Percentiles rank a stretch among this genome's conserved stretches.
These are phyloP conservation scores for Copidosoma aretas DNA, from an alignment of 2,888 invertebrate species.

Conservation along the genomic window DNA sequence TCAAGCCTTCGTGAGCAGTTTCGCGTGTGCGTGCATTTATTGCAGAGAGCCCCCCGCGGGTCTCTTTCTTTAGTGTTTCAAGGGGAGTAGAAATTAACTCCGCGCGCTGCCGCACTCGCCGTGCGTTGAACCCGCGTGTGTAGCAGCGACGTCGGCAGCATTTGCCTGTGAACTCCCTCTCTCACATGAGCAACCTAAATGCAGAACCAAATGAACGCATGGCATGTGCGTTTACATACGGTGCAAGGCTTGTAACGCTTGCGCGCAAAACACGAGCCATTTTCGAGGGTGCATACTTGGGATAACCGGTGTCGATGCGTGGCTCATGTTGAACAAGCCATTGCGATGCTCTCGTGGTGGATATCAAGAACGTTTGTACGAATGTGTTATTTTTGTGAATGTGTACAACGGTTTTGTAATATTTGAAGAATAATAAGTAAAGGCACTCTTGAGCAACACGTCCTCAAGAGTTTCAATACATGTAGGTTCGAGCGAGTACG, in stretches of 20 bases:
- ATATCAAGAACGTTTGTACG: background rate
- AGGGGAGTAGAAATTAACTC: constrained; percentile 40
- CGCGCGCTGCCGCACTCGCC: constrained; percentile 23
- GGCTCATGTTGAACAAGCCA: background rate
- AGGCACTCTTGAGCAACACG: background rate
- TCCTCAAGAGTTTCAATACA: background rate
- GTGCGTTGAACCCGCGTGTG: background rate
- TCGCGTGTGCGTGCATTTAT: background rate
- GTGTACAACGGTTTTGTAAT: too few relatives aligned
- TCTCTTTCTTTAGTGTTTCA: background rate
- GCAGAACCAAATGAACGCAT: background rate
- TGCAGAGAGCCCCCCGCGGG: background rate
- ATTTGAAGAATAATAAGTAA: background rate
- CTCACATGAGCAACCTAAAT: constrained; percentile 11
- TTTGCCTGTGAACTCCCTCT: constrained; percentile 25
- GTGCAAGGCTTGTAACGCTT: background rate
- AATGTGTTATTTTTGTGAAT: too few relatives aligned
- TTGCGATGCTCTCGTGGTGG: background rate
- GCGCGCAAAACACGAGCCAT: constrained; percentile 31
- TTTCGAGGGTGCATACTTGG: background rate
- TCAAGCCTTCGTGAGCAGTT: background rate
- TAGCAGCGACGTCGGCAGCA: constrained; percentile 24
- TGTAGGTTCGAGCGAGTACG: background rate
- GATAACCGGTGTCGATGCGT: background rate
- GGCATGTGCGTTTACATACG: background rate